Base-by-base conservation (phyloP, 2,797 vertebrate genomes). In the Zenarchopterus dispar region DNA sequence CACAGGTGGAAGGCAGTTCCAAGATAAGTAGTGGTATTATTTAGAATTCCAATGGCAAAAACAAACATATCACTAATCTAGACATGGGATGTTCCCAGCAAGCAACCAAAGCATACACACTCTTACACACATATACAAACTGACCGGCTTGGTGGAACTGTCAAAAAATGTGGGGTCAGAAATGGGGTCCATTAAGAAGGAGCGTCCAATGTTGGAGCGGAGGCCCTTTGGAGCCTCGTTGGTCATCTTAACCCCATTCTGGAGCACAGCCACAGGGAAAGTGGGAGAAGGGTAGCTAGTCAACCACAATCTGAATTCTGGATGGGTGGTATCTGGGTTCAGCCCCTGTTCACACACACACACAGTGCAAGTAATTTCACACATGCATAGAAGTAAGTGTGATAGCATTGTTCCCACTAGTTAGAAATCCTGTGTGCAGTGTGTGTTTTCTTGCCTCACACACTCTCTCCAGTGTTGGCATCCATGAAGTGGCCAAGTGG, bases 191-290 rank as follows among this genome's bases (percentile, higher is more conserved):
- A 96, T 97, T 72, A 94, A 73, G 85, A 96, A 96, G 0, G 94
- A 97, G 56, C 93, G 93, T 15, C 93, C 89, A 19, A 97, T 93
- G 73, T 96, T 97, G 62, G 95, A 86, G 15, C 94, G 92, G 55
- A 96, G 92, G 18, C 96, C 96, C 84, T 96, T 97, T 0, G 95
- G 96, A 1, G 95, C 95, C 77, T 98, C 96, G 0, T 95, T 97
- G 75, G 95, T 97, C 95, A 97, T 97, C 84, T 98, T 96, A 62
- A 97, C 95, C 6, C 95, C 95, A 0, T 96, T 96, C 89, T 97
- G 96, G 52, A 96, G 94, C 22, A 97, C 94, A 0, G 95, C 92
- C 78, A 97, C 96, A 0, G 96, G 95, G 87, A 97, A 98, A 15
- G 92, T 95, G 57, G 94, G 92, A 42, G 95, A 96, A 0, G 96